These are phyloP conservation scores for Lophius piscatorius DNA, from an alignment of 2,113 vertebrate genomes.

Conservation along the genomic window DNA sequence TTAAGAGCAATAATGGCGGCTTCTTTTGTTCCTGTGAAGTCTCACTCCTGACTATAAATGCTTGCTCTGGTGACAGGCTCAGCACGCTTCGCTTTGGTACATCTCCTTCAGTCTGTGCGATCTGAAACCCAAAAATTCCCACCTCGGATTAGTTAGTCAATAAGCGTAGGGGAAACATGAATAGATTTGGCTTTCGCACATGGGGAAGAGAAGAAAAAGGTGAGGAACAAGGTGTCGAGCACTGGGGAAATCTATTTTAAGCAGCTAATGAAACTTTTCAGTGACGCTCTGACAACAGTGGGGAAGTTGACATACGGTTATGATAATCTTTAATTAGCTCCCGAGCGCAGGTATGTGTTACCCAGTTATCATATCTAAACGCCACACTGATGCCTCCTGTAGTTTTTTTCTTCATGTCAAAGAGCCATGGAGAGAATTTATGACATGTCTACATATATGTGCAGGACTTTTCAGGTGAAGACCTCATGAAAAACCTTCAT, in stretches of 20 bases:
- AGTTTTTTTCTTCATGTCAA: constrained; percentile 18
- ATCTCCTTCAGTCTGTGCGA: constrained; percentile 23
- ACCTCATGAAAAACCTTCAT: background rate
- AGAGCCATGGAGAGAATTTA: background rate
- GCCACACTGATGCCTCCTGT: too few relatives aligned
- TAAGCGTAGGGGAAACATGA: constrained; percentile 21
- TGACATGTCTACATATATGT: background rate
- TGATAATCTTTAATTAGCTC: constrained; percentile 69
- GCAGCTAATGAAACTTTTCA: constrained; percentile 58
- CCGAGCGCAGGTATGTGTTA: constrained; percentile 21
- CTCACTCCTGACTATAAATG: constrained; percentile 35
- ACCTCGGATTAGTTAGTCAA: constrained; percentile 54
- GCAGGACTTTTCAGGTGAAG: background rate
- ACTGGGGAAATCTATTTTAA: constrained; percentile 70
- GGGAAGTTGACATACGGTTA: constrained; percentile 66
- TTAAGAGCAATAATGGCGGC: constrained; percentile 11
- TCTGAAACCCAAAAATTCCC: constrained; percentile 50
- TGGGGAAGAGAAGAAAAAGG: constrained; percentile 66
- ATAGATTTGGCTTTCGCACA: constrained; percentile 25
- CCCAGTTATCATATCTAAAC: constrained; percentile 52
- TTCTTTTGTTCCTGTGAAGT: background rate
- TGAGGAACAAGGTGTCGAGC: constrained; percentile 66
- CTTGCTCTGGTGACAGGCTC: constrained; percentile 25
- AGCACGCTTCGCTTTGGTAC: background rate
- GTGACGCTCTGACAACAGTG: constrained; percentile 15